These are phyloP conservation scores for Cantharis rustica DNA, from an alignment of 2,888 invertebrate species.

Conservation along the genomic window DNA sequence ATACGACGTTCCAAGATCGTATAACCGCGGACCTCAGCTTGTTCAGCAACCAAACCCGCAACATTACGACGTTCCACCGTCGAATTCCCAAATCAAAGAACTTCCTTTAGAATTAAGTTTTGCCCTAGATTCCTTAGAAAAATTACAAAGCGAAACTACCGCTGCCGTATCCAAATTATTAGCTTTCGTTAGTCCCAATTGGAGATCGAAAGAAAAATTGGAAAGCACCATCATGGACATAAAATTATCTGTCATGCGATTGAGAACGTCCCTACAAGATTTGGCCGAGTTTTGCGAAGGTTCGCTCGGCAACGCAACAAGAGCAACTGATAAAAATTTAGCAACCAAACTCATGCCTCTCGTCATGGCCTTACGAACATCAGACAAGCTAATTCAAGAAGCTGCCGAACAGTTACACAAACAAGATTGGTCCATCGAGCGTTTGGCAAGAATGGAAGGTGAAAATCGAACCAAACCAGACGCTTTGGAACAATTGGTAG, in stretches of 20 bases:
- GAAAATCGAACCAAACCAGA: slow-evolving; percentile 69
- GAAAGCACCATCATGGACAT: slow-evolving; percentile 82
- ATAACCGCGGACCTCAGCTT: slow-evolving; percentile 50
- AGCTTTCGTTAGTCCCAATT: slow-evolving; percentile 78
- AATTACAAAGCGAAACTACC: slow-evolving; percentile 79
- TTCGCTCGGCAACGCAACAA: slow-evolving; percentile 82
- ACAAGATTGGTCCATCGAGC: slow-evolving; percentile 72
- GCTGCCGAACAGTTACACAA: slow-evolving; percentile 75
- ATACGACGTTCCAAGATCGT: slow-evolving; percentile 70
- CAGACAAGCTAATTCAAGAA: slow-evolving; percentile 79
- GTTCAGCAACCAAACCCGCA: slow-evolving; percentile 44
- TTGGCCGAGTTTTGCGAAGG: slow-evolving; percentile 89
- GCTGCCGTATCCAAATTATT: slow-evolving; percentile 78
- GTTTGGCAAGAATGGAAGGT: slow-evolving; percentile 37
- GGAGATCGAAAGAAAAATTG: slow-evolving; percentile 81
- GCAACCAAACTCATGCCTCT: slow-evolving; percentile 75
- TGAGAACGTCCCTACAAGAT: slow-evolving; percentile 83
- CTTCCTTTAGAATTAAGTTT: slow-evolving; percentile 76
- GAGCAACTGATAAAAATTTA: slow-evolving; percentile 78
- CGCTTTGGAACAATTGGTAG: slow-evolving; percentile 86
- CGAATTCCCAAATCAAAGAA: slow-evolving; percentile 59
- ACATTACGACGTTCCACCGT: slow-evolving; percentile 65
- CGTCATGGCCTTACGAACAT: slow-evolving; percentile 79
- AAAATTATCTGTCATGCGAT: slow-evolving; percentile 75
- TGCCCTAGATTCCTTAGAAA: slow-evolving; percentile 75